Percentiles rank a stretch among this genome's conserved stretches.
Conservation (phyloP, 1,140 invertebrate genomes). For the Anastatus disparis region DNA sequence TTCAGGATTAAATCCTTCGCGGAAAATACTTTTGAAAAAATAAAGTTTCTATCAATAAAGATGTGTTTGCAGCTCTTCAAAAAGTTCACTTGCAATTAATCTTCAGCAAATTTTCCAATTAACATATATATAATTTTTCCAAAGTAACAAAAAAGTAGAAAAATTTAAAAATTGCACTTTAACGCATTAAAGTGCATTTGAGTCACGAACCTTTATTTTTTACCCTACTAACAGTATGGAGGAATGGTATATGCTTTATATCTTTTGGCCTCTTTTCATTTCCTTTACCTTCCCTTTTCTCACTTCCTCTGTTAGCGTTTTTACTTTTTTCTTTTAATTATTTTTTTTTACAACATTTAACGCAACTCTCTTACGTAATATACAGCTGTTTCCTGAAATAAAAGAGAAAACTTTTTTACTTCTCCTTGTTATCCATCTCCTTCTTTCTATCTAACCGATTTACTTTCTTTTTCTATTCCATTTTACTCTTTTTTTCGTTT, state of each 20-base stretch:
- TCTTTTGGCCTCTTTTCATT: background rate
- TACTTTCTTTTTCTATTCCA: background rate
- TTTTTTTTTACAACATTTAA: background rate
- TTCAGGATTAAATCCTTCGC: no score
- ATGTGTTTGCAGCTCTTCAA: no score
- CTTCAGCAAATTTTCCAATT: no score
- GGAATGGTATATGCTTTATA: background rate
- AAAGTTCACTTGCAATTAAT: no score
- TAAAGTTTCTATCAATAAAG: no score
- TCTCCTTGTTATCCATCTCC: conserved; percentile 7
- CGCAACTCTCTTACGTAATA: background rate
- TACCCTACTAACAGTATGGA: no score
- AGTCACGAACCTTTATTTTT: background rate
- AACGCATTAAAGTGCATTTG: conserved; percentile 1
- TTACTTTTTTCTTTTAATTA: background rate
- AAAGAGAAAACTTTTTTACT: conserved; percentile 26
- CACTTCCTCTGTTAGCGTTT: background rate
- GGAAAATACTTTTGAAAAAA: no score
- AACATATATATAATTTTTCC: no score
- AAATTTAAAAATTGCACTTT: background rate
- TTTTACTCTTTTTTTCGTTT: no score
- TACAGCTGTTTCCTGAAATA: conserved; percentile 15
- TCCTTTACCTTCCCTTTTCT: background rate
- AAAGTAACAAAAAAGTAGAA: no score
- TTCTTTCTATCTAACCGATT: no score